These are phyloP conservation scores for Muricea muricata DNA, from an alignment of 92 coral and sea anemone species.

Conservation along the genomic window DNA sequence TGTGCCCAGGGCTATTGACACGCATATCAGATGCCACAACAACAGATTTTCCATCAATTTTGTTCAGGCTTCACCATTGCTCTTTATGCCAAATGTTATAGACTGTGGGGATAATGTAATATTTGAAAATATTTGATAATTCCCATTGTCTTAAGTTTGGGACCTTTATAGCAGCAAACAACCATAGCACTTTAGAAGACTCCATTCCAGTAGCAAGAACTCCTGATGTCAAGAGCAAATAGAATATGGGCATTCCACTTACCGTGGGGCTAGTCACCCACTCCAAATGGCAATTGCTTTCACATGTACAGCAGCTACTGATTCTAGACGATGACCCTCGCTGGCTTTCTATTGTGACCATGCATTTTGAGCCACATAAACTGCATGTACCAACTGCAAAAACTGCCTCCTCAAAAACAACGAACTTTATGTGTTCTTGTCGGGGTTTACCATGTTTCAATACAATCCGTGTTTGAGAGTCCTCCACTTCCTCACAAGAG, in stretches of 20 bases:
- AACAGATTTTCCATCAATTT: conserved; percentile 47
- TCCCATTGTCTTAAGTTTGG: conserved; percentile 36
- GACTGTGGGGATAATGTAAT: conserved; percentile 42
- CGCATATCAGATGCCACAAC: conserved; percentile 56
- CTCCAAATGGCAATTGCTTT: conserved; percentile 28
- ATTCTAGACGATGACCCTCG: conserved; percentile 35
- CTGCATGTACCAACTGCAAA: conserved; percentile 38
- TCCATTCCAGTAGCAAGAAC: conserved; percentile 45
- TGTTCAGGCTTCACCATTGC: conserved; percentile 23
- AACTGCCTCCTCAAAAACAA: conserved; percentile 45
- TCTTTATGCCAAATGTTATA: conserved; percentile 42
- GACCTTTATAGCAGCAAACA: conserved; percentile 47
- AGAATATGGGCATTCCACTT: conserved; percentile 49
- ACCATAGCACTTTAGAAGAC: conserved; percentile 47
- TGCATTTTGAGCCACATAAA: conserved; percentile 46
- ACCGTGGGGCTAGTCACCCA: conserved; percentile 50
- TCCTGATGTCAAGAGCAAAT: conserved; percentile 53
- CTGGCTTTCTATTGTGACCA: conserved; percentile 30
- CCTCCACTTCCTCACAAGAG: conserved; percentile 13
- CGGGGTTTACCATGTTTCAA: conserved; percentile 29
- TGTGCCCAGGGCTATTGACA: conserved; percentile 61
- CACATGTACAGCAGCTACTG: conserved; percentile 20
- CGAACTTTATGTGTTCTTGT: conserved; percentile 42
- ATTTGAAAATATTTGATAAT: conserved; percentile 35
- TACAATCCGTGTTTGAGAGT: conserved; percentile 11